A percentile compares a stretch with the other conserved stretches of the same genome.
phyloP scores from a whole-genome alignment of 2,113 vertebrate species.

The Hipposideros armiger region DNA sequence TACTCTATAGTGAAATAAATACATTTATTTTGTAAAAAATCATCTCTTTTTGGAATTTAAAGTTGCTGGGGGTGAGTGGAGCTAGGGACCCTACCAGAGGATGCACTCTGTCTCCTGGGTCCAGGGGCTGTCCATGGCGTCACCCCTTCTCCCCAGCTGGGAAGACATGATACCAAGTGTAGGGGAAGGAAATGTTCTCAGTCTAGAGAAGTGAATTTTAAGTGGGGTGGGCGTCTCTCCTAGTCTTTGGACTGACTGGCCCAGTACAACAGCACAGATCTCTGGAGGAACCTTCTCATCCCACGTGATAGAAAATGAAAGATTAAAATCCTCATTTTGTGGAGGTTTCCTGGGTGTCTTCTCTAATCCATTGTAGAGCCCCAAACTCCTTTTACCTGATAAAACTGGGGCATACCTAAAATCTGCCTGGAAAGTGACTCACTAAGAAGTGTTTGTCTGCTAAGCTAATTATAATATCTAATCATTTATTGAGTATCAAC shows the following conservation, averaged over 20 bases:
- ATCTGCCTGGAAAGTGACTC: not conserved
- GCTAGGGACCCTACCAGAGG: not conserved
- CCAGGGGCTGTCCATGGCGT: accelerated
- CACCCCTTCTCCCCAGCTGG: not conserved
- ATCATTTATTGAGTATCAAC: not conserved
- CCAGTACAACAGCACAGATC: not conserved
- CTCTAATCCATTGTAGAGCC: not conserved
- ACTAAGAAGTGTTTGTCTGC: not conserved
- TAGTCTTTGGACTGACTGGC: not conserved
- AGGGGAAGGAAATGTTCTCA: accelerated
- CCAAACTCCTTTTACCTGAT: not conserved
- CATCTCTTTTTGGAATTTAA: not conserved
- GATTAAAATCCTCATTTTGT: not conserved
- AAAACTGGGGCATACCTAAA: not conserved
- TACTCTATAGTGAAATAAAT: conserved; percentile 23
- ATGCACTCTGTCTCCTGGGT: not conserved
- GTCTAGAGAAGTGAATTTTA: not conserved
- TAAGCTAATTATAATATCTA: not conserved
- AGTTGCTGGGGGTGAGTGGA: not conserved
- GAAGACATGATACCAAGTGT: not conserved
- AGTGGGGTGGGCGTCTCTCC: not conserved
- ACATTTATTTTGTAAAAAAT: conserved; percentile 34
- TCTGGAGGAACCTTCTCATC: not conserved
- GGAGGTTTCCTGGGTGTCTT: not conserved
- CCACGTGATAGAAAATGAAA: not conserved